phyloP scores from a whole-genome alignment of 2,888 invertebrate species.

The Napeogenes inachia region DNA sequence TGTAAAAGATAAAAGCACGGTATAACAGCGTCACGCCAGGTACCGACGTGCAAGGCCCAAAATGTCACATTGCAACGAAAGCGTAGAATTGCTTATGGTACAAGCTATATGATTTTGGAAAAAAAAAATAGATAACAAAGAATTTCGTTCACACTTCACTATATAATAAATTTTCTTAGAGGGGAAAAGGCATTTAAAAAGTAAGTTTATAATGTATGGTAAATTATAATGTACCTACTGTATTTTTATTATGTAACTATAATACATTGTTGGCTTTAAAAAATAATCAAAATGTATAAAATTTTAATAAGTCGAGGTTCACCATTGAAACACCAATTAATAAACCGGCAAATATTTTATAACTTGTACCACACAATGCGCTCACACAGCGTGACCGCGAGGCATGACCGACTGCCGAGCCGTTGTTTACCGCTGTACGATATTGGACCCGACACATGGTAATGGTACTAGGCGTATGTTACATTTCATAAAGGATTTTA shows the following conservation, averaged over 20 bases:
- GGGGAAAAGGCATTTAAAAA: no score
- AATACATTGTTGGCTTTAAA: no score
- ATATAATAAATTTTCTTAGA: no score
- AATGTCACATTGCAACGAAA: conserved; percentile 60
- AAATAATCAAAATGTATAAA: no score
- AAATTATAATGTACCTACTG: no score
- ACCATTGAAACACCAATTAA: no score
- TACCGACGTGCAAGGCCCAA: conserved; percentile 53
- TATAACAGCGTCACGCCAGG: conserved; percentile 55
- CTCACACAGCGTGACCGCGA: conserved; percentile 56
- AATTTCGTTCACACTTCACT: no score
- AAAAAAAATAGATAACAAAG: neutral
- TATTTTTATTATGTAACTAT: no score
- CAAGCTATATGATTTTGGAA: conserved; percentile 32
- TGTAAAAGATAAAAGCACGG: conserved; percentile 38
- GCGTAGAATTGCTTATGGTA: conserved; percentile 40
- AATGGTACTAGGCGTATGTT: conserved; percentile 1
- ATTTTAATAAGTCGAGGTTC: no score
- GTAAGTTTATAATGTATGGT: no score
- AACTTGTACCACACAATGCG: conserved; percentile 47
- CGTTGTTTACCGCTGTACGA: conserved; percentile 34
- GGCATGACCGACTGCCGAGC: conserved; percentile 53
- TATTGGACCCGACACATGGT: conserved; percentile 22
- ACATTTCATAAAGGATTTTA: neutral
- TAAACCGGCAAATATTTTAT: conserved; percentile 9